Base-by-base conservation (phyloP, 2,797 vertebrate genomes). In the Mus minutoides region DNA sequence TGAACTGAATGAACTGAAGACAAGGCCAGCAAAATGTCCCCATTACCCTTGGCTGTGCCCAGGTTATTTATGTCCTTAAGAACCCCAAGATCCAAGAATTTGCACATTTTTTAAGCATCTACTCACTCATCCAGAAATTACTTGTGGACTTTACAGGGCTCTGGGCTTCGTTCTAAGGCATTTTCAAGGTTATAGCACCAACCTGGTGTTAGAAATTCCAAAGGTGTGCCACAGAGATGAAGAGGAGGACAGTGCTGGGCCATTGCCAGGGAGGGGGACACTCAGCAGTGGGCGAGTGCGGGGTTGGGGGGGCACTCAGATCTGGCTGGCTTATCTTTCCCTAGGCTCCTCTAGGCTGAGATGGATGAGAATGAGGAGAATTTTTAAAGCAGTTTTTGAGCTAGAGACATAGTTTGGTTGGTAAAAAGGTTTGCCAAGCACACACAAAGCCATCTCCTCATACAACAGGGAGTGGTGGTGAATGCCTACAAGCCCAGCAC, bases 1-100 rank as follows among this genome's bases (percentile, higher is more conserved):
- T 84, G 93, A 97, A 97, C 94, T 24, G 71, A 85, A 76, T 90
- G 95, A 97, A 92, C 95, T 80, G 56, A 92, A 97, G 86, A 86
- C 86, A 90, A 67, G 37, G 37, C 54, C 94, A 91, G 21, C 43
- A 62, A 94, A 87, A 79, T 3, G 12, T 80, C 91, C 69, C 79
- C 29, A 26, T 92, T 89, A n/a, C 78, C 88, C 80, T 80, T 46
- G 37, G 64, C 56, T 90, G 86, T 71, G 19, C 1, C 86, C 11
- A 31, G 76, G 52, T 83, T 79, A 87, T 83, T 90, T 88, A 80
- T 29, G 79, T 92, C 67, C 78, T 92, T 34, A 46, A 29, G 62
- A 85, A 88, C 24, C 56, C 84, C 43, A 94, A 11, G 56, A 58
- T 40, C 85, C 73, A 37, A 92, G 64, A 84, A 88, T 54, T 94